Evolutionary conservation across 2,113 vertebrate genomes (phyloP).

Genomic region (Salvelinus namaycush): DNA sequence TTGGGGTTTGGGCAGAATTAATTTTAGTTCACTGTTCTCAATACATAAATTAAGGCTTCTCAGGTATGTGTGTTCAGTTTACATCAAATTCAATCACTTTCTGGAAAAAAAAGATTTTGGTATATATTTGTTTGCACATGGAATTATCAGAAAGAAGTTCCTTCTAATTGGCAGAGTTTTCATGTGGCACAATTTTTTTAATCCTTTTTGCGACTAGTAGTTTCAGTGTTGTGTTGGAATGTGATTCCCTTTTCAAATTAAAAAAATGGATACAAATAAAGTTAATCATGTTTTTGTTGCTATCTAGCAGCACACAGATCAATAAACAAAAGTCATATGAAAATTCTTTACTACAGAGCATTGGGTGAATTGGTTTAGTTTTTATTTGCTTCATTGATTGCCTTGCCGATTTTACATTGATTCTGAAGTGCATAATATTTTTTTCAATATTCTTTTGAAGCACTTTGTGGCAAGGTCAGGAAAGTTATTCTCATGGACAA

Average conservation of each 20-base stretch:
- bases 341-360: conserved; percentile 28
- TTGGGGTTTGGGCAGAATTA: conserved; percentile 16
- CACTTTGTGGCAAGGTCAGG: conserved; percentile 21
- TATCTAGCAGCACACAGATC: conserved; percentile 39
- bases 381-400: conserved; percentile 29
- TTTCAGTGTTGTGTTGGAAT: conserved; percentile 40
- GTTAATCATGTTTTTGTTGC: conserved; percentile 17
- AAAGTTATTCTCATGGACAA: conserved; percentile 20
- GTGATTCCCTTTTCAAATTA: conserved; percentile 26
- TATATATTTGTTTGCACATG: conserved; percentile 59
- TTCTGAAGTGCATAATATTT: not conserved
- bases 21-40: conserved; percentile 32
- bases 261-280: conserved; percentile 42
- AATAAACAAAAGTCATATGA: conserved; percentile 31
- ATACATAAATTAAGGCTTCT: conserved; percentile 56
- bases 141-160: conserved; percentile 18
- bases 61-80: conserved; percentile 72
- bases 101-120: conserved; percentile 38
- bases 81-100: conserved; percentile 50
- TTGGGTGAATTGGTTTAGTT: conserved; percentile 40
- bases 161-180: conserved; percentile 39
- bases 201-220: conserved; percentile 42
- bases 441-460: conserved; percentile 15
- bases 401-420: conserved; percentile 25
- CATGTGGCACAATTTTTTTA: not conserved